Percentiles rank a stretch among this genome's conserved stretches.
Conservation (phyloP, 2,797 vertebrate genomes). For the Sebastiscus albofasciatus region DNA sequence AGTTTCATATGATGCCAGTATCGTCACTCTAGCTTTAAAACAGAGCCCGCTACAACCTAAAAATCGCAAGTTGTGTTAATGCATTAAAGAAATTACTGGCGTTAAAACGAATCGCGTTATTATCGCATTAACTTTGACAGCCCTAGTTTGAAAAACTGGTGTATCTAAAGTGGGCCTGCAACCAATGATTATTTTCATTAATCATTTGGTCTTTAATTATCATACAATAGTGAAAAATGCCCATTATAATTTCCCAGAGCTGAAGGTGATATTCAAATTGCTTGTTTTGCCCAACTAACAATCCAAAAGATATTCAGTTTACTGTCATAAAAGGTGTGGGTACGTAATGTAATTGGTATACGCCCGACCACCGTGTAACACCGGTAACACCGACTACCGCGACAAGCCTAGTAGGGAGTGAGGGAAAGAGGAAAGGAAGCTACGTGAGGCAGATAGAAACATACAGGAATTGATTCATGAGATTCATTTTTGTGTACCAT, state of each 20-base stretch:
- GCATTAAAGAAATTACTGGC: too few species aligned
- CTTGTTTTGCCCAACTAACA: too few species aligned
- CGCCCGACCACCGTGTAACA: neutral
- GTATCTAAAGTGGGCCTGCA: neutral
- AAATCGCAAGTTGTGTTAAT: too few species aligned
- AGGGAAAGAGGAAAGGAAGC: neutral
- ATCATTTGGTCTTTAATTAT: neutral
- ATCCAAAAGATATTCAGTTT: neutral
- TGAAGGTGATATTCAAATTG: neutral
- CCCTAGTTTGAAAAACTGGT: neutral
- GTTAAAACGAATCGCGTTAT: too few species aligned
- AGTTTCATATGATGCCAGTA: too few species aligned
- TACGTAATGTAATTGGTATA: too few species aligned
- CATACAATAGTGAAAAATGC: neutral
- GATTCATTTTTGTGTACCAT: neutral
- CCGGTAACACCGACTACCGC: too few species aligned
- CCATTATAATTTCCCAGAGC: neutral
- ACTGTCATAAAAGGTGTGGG: neutral
- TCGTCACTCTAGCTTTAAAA: too few species aligned
- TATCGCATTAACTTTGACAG: too few species aligned
- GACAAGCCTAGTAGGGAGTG: neutral
- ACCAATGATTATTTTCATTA: neutral
- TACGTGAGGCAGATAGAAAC: neutral
- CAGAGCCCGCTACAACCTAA: too few species aligned
- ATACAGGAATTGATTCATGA: slow-evolving; percentile 1